Conservation (phyloP, 2,113 vertebrate species). For the Hyperopisus bebe region DNA sequence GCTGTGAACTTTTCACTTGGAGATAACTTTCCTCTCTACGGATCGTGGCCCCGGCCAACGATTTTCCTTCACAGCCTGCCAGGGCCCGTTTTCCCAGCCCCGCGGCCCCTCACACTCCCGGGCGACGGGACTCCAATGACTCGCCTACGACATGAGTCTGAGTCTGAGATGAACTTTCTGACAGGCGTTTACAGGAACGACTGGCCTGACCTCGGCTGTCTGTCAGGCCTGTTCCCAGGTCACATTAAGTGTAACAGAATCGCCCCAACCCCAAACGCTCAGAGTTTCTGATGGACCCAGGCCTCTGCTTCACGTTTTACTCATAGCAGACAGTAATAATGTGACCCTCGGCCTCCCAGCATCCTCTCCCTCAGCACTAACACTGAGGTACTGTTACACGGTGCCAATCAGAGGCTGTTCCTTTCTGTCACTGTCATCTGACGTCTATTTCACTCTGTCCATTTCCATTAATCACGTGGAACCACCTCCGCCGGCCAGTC, state of each 20-base stretch:
- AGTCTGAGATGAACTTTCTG: constrained; percentile 41
- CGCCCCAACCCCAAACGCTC: constrained; percentile 27
- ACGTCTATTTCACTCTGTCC: not conserved
- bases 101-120: constrained; percentile 24
- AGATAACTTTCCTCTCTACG: constrained; percentile 32
- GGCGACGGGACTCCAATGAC: constrained; percentile 60
- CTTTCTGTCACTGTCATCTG: not conserved
- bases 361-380: not conserved
- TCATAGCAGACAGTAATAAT: constrained; percentile 15
- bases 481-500: not conserved
- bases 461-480: not conserved
- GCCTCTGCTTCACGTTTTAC: not conserved
- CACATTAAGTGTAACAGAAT: constrained; percentile 61
- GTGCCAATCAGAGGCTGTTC: not conserved
- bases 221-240: constrained; percentile 46
- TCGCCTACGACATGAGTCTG: constrained; percentile 38
- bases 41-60: constrained; percentile 1
- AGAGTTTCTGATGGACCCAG: not conserved
- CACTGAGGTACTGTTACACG: not conserved
- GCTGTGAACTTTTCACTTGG: constrained; percentile 58
- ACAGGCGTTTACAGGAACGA: constrained; percentile 61
- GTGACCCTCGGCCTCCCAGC: constrained; percentile 28
- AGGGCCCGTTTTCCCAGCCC: constrained; percentile 51
- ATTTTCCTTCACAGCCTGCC: constrained; percentile 49
- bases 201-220: constrained; percentile 43